Base-by-base conservation (phyloP, 2,797 vertebrate genomes). In the Galago senegalensis region DNA sequence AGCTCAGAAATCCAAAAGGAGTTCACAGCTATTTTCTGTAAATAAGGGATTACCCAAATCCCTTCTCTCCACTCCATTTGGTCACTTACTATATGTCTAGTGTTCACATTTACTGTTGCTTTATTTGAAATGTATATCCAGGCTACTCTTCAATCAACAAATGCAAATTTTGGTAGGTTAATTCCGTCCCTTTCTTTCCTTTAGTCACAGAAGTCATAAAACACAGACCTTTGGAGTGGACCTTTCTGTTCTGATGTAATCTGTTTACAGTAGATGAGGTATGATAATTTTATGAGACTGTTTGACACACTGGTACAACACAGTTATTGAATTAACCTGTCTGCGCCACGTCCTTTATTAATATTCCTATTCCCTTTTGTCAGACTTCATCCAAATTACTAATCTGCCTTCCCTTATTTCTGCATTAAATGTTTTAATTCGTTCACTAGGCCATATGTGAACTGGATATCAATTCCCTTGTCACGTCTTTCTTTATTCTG, bases 401-500 rank as follows among this genome's bases (percentile, higher is more conserved):
- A 82, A 88, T 76, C 56, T 67, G 6, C 25, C 29, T 58, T 65
- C 58, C 13, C 43, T 94, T 83, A 58, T 93, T 92, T 96, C 70
- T 94, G 16, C 75, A 40, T 95, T 92, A 8, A 88, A 91, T 91
- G 88, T 31, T 87, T 96, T 87, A 40, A 89, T 89, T 86, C 60
- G 34, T 61, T 96, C 65, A 43, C 76, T 93, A 93, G 21, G 29
- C 91, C 80, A 89, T 92, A 29, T 96, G 63, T 88, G 95, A 92
- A 49, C 93, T 96, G 76, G 76, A 84, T 82, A 88, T 23, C 93
- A 92, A 95, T 98, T 96, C 83, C 87, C 23, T 75, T 96, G 84
- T 96, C 92, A 84, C 75, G 81, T 89, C 91, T 89, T 76, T 87
- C 84, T 86, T 97, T 96, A 90, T n/a, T 29, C 81, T 97, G 70